These are phyloP conservation scores for Odontophorus gujanensis DNA, from an alignment of 2,113 vertebrate species.

Conservation along the genomic window DNA sequence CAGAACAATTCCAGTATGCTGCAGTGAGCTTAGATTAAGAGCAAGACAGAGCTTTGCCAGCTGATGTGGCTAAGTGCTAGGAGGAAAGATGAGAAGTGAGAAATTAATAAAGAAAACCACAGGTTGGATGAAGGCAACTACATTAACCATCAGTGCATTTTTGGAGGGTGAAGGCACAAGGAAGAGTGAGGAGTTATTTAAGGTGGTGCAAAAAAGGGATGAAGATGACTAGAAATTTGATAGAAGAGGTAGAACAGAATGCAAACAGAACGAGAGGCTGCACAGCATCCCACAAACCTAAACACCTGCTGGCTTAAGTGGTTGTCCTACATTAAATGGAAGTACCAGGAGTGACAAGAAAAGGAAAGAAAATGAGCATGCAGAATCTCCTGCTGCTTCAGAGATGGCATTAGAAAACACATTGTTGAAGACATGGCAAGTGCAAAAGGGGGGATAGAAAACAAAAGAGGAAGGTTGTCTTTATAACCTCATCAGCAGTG, in stretches of 20 bases:
- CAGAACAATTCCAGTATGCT: background rate
- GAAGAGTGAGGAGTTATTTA: background rate
- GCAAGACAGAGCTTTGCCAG: background rate
- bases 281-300: background rate
- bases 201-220: background rate
- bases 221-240: background rate
- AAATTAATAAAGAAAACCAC: conserved; percentile 31
- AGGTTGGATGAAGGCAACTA: background rate
- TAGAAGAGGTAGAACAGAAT: background rate
- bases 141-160: background rate
- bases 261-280: background rate
- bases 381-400: background rate
- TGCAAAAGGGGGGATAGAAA: background rate
- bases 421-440: background rate
- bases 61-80: background rate
- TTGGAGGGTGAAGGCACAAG: background rate
- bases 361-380: background rate
- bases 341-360: background rate
- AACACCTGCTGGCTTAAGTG: background rate
- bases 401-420: background rate
- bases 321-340: background rate
- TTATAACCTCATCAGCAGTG: background rate
- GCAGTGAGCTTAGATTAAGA: background rate
- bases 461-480: background rate
- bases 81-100: background rate